A percentile compares a stretch with the other conserved stretches of the same genome.
Conservation (phyloP, 2,797 vertebrate genomes). For the Sebastes vulpes region DNA sequence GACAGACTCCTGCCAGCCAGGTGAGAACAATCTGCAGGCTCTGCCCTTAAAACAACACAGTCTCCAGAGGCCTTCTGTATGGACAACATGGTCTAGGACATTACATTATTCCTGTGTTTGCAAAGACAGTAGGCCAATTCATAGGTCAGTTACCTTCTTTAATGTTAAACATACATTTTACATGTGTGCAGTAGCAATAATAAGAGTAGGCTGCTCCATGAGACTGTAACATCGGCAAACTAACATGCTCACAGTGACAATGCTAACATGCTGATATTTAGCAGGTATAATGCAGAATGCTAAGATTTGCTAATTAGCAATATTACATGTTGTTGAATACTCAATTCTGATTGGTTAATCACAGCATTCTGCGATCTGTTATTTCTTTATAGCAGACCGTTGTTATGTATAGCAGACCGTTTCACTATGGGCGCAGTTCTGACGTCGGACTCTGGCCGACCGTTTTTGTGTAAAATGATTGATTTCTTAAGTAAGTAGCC, state of each 20-base stretch:
- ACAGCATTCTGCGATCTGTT: no score
- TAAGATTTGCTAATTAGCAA: not conserved
- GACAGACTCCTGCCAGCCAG: slow-evolving; percentile 90
- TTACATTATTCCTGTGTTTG: not conserved
- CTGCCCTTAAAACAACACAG: not conserved
- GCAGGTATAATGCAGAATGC: not conserved
- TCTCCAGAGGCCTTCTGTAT: not conserved
- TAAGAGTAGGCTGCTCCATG: not conserved
- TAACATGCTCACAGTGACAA: not conserved
- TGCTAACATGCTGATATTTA: not conserved
- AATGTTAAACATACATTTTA: not conserved
- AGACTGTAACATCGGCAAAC: not conserved
- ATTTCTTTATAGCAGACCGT: no score
- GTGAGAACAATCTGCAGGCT: slow-evolving; percentile 75
- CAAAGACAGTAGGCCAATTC: not conserved
- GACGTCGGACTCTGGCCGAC: no score
- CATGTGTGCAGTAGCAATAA: not conserved
- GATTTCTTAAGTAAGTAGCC: no score
- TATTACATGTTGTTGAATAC: no score
- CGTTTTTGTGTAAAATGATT: no score
- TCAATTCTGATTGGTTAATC: no score
- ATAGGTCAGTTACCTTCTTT: not conserved
- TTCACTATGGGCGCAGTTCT: no score
- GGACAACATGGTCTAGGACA: not conserved
- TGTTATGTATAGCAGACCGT: no score